A percentile compares a stretch with the other conserved stretches of the same genome.
phyloP scores from a whole-genome alignment of 1,140 invertebrate genomes.

The Penaeus japonicus region DNA sequence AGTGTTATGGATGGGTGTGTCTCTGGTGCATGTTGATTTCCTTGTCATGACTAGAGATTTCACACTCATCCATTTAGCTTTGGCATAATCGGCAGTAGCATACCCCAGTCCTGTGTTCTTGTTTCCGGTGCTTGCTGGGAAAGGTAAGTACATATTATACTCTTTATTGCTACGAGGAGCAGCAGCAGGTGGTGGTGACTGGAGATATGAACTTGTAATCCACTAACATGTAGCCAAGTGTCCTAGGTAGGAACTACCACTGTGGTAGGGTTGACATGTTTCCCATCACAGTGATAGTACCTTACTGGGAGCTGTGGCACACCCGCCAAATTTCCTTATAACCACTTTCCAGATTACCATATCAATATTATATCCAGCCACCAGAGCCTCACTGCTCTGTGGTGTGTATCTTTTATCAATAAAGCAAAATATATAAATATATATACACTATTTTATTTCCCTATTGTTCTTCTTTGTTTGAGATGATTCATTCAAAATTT shows the following conservation, averaged over 20 bases:
- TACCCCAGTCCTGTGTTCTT: background rate
- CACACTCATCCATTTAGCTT: slow-evolving; percentile 48
- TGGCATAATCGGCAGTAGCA: background rate
- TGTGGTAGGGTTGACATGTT: slow-evolving; percentile 52
- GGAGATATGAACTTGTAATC: background rate
- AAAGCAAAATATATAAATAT: no score
- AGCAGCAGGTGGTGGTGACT: background rate
- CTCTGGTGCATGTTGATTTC: slow-evolving; percentile 51
- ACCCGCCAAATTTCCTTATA: background rate
- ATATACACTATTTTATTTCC: no score
- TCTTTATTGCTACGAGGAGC: background rate
- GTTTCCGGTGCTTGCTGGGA: background rate
- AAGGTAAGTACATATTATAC: background rate
- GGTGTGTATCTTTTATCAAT: no score
- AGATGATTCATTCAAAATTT: no score
- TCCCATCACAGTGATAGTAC: slow-evolving; percentile 57
- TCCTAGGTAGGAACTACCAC: slow-evolving; percentile 54
- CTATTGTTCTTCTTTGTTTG: no score
- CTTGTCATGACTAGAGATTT: slow-evolving; percentile 54
- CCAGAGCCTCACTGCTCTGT: no score
- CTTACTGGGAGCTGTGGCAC: slow-evolving; percentile 43
- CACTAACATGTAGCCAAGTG: background rate
- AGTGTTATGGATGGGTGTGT: slow-evolving; percentile 44
- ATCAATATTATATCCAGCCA: background rate
- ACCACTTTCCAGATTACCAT: background rate